Conservation (phyloP, 35 echinoderm and acorn worm genomes). For the Heliocidaris erythrogramma region DNA sequence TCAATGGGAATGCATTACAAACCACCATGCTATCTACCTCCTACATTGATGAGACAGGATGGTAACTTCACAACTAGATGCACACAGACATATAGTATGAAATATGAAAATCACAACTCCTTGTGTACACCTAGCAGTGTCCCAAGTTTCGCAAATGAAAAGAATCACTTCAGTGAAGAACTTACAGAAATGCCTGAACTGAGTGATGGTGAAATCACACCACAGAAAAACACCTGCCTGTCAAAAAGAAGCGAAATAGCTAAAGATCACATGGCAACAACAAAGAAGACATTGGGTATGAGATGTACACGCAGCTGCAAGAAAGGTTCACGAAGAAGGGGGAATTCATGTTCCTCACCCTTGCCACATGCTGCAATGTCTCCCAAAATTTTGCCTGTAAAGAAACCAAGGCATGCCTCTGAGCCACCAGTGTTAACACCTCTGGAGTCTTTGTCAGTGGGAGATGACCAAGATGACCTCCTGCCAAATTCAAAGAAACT, state of each 20-base stretch:
- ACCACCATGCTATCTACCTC: background rate
- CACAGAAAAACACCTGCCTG: background rate
- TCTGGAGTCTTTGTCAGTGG: no score
- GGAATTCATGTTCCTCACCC: no score
- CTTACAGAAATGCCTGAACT: background rate
- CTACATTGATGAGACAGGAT: background rate
- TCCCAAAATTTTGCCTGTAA: no score
- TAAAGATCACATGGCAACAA: background rate
- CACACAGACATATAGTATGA: background rate
- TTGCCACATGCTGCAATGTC: no score
- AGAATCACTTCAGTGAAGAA: background rate
- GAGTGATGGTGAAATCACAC: background rate
- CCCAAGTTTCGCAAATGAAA: background rate
- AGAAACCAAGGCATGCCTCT: no score
- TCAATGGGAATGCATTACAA: background rate
- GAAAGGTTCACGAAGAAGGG: no score
- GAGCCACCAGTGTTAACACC: no score
- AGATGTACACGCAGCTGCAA: no score
- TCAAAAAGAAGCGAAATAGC: background rate
- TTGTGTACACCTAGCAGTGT: background rate
- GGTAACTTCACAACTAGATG: background rate
- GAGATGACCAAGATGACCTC: no score
- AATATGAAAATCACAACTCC: background rate
- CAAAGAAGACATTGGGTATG: no score
- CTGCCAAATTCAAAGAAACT: no score